phyloP scores from a whole-genome alignment of 2,113 vertebrate genomes.

The Lamprotornis superbus region DNA sequence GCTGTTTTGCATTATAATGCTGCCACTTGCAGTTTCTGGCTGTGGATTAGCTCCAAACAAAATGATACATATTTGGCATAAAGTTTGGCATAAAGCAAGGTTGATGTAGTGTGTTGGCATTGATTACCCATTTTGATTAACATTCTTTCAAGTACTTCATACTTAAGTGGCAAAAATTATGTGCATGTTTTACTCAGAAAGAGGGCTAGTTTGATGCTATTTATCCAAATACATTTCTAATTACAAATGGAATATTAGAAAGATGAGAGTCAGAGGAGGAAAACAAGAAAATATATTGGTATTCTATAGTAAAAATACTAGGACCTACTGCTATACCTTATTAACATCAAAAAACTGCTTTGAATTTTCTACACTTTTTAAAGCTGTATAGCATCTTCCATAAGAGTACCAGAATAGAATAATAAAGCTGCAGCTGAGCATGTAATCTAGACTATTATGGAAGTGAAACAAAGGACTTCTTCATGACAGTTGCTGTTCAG shows the following conservation, averaged over 20 bases:
- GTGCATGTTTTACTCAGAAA: not conserved
- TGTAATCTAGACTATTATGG: not conserved
- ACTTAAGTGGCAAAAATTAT: not conserved
- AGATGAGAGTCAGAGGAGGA: not conserved
- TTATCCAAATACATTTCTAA: not conserved
- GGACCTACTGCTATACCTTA: not conserved
- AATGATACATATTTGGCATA: not conserved
- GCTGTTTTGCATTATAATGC: not conserved
- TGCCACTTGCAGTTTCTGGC: not conserved
- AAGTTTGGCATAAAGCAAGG: not conserved
- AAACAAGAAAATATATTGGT: not conserved
- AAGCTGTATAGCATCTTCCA: not conserved
- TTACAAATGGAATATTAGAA: not conserved
- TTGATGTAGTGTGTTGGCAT: not conserved
- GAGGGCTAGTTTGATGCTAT: not conserved
- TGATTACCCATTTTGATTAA: conserved; percentile 15
- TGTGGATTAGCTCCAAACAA: not conserved
- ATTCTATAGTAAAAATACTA: not conserved
- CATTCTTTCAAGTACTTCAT: not conserved
- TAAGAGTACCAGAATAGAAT: not conserved
- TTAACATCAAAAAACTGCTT: not conserved
- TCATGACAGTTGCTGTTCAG: not conserved
- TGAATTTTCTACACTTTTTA: not conserved
- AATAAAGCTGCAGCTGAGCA: not conserved
- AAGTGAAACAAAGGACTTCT: not conserved